These are phyloP conservation scores for Pardalotus punctatus DNA, from an alignment of 2,113 vertebrate species.

Conservation along the genomic window DNA sequence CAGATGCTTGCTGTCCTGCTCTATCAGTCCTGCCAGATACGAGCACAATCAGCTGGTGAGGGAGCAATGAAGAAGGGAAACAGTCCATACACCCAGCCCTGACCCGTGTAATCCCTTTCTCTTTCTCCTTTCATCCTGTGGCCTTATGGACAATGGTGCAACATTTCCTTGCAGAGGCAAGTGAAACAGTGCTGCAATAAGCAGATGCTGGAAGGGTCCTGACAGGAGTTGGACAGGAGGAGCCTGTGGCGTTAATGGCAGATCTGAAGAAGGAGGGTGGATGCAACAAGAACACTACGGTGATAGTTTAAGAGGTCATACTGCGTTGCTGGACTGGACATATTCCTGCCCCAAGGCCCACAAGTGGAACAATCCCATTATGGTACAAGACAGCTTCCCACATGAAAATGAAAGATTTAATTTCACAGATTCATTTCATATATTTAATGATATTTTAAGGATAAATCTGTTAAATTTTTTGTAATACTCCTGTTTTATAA, in stretches of 20 bases:
- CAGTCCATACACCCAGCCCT: neutral
- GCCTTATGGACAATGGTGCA: neutral
- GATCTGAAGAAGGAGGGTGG: neutral
- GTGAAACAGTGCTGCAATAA: neutral
- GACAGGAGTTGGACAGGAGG: neutral
- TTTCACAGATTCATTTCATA: neutral
- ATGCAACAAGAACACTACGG: rapidly evolving
- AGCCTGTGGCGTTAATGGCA: neutral
- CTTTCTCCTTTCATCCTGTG: neutral
- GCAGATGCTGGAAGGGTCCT: neutral
- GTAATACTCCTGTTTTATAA: neutral
- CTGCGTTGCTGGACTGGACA: neutral
- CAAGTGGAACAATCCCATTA: neutral
- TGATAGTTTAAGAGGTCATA: neutral
- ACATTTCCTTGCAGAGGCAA: neutral
- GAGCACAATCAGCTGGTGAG: neutral
- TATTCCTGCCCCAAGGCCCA: neutral
- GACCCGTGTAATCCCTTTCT: neutral
- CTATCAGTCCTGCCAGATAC: neutral
- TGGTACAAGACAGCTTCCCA: neutral
- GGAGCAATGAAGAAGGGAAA: neutral
- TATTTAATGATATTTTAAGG: neutral
- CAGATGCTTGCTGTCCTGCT: neutral
- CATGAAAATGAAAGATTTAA: neutral
- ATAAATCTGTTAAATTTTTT: neutral